phyloP scores from a whole-genome alignment of 2,888 invertebrate species.

The Nemapogon koenigi region DNA sequence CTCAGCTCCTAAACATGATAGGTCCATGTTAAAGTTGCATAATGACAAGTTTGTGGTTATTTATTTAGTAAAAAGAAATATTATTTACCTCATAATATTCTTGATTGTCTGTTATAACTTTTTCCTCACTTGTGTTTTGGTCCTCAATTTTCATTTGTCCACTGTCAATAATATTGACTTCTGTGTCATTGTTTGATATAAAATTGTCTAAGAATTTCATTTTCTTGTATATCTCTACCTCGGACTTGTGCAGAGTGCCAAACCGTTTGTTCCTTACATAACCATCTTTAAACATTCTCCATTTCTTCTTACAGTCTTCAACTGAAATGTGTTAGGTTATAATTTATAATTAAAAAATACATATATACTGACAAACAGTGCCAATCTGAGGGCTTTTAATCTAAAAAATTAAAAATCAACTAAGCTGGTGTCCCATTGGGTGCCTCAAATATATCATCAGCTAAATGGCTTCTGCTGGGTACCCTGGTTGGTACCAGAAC shows the following conservation, averaged over 20 bases:
- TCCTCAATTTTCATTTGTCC: conserved; percentile 17
- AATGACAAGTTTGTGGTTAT: too few relatives aligned
- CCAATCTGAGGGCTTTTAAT: too few relatives aligned
- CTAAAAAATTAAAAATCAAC: too few relatives aligned
- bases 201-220: conserved; percentile 37
- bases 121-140: conserved; percentile 26
- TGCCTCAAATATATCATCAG: too few relatives aligned
- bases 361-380: neutral
- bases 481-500: too few relatives aligned
- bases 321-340: conserved; percentile 32
- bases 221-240: conserved; percentile 39
- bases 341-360: conserved; percentile 17
- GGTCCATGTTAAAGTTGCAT: conserved; percentile 10
- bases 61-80: too few relatives aligned
- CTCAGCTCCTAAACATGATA: neutral
- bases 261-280: conserved; percentile 55
- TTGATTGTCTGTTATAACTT: conserved; percentile 51
- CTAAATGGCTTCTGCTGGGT: too few relatives aligned
- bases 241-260: conserved; percentile 40
- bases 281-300: conserved; percentile 60
- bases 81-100: conserved; percentile 50
- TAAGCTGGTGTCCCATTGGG: too few relatives aligned
- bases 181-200: conserved; percentile 16
- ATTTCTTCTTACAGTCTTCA: conserved; percentile 63
- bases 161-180: conserved; percentile 10